Base-by-base conservation (phyloP, 2,797 vertebrate genomes). In the Acrossocheilus fasciatus region DNA sequence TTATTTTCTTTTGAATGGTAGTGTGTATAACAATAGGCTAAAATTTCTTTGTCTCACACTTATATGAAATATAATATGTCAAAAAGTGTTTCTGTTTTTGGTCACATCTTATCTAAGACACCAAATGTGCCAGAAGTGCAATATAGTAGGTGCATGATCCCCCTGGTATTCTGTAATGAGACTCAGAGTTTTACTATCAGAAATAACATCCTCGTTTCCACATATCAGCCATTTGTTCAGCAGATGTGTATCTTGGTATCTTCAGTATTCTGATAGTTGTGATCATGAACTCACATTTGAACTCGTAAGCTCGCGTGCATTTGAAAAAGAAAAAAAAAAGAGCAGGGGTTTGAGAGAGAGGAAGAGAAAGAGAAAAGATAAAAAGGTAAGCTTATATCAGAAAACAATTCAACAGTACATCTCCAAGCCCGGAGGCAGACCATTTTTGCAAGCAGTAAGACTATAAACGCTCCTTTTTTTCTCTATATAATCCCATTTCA, bases 401-500 rank as follows among this genome's bases (percentile, higher is more conserved):
- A 83, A 86, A 62, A 84, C 83, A 86, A 41, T 72, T 17, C 77
- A 72, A 17, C 78, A 89, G 54, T 75, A 83, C 83, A 90, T 86
- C 87, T 11, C 54, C 70, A 52, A 75, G 6, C 79, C 77, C 2
- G 6, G 54, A 84, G 73, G 62, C 83, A 84, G 34, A 84, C 17
- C 9, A 69, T 77, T 84, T 84, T 69, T 45, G 45, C 36, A 23
- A 80, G 68, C 54, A 20, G 47, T 89, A 81, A 89, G 86, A n/a
- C 70, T 77, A 73, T 81, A 43, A 70, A 87, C 57, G 66, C 79
- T 78, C 30, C 54, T 87, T 87, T 91, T 45, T 43, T 86, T 86
- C 64, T 70, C 64, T 70, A 47, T 81, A 74, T 89, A 86, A 84
- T 88, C 87, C 86, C 78, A 54, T 87, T 88, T 87, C 88, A 90